These are phyloP conservation scores for Loripinus fragilis DNA, from an alignment of 2,888 invertebrate genomes.

Conservation along the genomic window DNA sequence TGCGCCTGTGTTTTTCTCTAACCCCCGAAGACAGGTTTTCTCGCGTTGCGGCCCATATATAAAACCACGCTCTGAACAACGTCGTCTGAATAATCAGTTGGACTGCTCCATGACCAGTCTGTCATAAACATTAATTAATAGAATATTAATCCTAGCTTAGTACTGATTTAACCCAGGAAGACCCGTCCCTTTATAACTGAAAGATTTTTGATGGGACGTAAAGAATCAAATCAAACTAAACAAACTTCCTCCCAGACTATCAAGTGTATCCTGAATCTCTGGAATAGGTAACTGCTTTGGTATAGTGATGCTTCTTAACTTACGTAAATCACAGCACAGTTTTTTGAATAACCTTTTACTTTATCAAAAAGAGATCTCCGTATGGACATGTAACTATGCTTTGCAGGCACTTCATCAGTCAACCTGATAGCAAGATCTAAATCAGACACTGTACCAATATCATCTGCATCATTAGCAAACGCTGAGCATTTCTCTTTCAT, in stretches of 20 bases:
- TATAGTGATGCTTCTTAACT: constrained; percentile 47
- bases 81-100: too few relatives aligned
- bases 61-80: too few relatives aligned
- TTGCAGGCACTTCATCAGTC: constrained; percentile 50
- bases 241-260: constrained; percentile 47
- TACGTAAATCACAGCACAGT: constrained; percentile 54
- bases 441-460: constrained; percentile 45
- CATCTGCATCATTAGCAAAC: constrained; percentile 52
- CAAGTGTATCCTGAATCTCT: constrained; percentile 54
- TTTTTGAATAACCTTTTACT: constrained; percentile 58
- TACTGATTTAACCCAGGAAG: too few relatives aligned
- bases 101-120: too few relatives aligned
- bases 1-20: too few relatives aligned
- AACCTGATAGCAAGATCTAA: constrained; percentile 53
- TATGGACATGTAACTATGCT: constrained; percentile 46
- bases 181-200: too few relatives aligned
- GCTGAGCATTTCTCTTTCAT: constrained; percentile 43
- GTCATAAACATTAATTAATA: constrained; percentile 44
- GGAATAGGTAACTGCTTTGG: constrained; percentile 45
- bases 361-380: constrained; percentile 55
- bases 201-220: too few relatives aligned
- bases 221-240: too few relatives aligned
- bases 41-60: too few relatives aligned
- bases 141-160: too few relatives aligned
- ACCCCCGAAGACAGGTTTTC: too few relatives aligned